phyloP scores from a whole-genome alignment of 2,888 invertebrate species.

The Tenthredo mesomela region DNA sequence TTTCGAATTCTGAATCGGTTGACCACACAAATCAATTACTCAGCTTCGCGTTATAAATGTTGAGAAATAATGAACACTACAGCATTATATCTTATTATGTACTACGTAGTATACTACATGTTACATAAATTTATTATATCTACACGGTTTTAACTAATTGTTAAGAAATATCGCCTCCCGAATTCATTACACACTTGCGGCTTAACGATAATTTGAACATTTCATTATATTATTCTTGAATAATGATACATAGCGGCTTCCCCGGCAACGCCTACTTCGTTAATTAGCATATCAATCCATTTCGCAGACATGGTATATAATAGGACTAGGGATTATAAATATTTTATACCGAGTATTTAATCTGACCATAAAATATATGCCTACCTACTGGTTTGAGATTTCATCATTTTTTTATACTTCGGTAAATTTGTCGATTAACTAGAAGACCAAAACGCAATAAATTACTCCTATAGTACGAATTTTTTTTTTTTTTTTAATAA shows the following conservation, averaged over 20 bases:
- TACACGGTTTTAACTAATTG: neutral
- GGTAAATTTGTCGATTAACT: neutral
- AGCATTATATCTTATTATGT: neutral
- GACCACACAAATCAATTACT: neutral
- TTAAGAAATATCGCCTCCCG: neutral
- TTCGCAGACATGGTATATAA: neutral
- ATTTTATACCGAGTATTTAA: neutral
- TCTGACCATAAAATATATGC: slow-evolving; percentile 4
- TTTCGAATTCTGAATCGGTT: neutral
- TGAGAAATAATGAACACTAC: neutral
- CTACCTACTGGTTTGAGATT: neutral
- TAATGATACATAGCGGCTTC: neutral
- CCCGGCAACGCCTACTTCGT: neutral
- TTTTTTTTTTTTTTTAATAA: neutral
- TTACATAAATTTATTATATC: neutral
- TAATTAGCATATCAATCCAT: slow-evolving; percentile 7
- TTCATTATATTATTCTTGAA: neutral
- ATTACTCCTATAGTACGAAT: neutral
- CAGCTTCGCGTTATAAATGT: neutral
- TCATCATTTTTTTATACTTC: neutral
- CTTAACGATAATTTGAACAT: neutral
- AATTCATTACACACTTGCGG: neutral
- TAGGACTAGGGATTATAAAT: neutral
- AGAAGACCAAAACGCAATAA: neutral
- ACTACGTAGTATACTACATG: neutral